phyloP scores from a whole-genome alignment of 2,888 invertebrate genomes.

The Dasysyrphus tricinctus region DNA sequence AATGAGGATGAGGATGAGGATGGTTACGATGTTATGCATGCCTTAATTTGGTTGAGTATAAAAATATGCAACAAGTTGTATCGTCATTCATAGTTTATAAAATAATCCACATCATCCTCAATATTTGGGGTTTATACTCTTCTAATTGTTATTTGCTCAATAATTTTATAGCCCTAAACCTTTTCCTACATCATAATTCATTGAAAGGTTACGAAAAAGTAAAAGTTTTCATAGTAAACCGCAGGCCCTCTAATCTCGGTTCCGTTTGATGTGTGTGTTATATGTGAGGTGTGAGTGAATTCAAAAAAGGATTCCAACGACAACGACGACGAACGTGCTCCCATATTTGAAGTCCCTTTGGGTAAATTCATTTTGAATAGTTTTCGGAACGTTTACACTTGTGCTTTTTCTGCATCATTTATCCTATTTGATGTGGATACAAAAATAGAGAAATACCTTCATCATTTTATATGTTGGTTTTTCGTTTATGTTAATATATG shows the following conservation, averaged over 20 bases:
- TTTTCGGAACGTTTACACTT: constrained; percentile 48
- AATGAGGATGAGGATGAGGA: constrained; percentile 11
- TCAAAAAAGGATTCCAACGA: constrained; percentile 41
- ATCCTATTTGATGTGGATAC: constrained; percentile 69
- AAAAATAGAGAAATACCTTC: constrained; percentile 45
- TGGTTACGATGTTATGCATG: constrained; percentile 39
- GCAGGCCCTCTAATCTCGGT: constrained; percentile 59
- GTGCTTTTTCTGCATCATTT: constrained; percentile 61
- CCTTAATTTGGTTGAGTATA: constrained; percentile 22
- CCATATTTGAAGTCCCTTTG: constrained; percentile 43
- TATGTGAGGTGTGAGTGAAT: constrained; percentile 4
- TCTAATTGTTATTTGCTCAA: constrained; percentile 48
- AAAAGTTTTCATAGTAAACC: constrained; percentile 55
- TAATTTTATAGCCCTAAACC: constrained; percentile 48
- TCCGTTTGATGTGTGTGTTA: constrained; percentile 62
- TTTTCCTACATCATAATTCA: constrained; percentile 46
- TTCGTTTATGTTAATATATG: background rate
- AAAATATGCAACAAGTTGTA: constrained; percentile 64
- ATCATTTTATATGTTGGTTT: constrained; percentile 12
- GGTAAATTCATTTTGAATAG: constrained; percentile 67
- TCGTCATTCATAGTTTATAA: constrained; percentile 68
- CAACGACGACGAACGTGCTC: constrained; percentile 8
- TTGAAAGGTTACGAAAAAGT: constrained; percentile 6
- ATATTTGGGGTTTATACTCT: constrained; percentile 15
- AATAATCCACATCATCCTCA: constrained; percentile 2